A percentile compares a stretch with the other conserved stretches of the same genome.
Conservation (phyloP, 2,888 invertebrate genomes). For the Venusia cambrica region DNA sequence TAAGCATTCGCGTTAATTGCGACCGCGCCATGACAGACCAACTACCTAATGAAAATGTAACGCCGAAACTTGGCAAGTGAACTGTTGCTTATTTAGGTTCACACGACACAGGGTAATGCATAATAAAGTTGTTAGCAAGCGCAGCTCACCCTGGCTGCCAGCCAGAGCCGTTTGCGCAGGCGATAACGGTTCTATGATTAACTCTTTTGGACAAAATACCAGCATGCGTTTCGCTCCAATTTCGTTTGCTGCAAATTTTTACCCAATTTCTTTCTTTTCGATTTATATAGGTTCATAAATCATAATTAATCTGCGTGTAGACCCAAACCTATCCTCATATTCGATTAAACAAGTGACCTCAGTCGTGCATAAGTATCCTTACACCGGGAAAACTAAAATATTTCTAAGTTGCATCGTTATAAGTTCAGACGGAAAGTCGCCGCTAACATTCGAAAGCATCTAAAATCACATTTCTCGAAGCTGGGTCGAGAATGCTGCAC, state of each 20-base stretch:
- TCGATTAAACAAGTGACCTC: constrained; percentile 15
- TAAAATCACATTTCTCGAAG: constrained; percentile 33
- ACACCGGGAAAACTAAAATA: constrained; percentile 19
- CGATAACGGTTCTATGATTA: constrained; percentile 51
- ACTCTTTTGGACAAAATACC: constrained; percentile 32
- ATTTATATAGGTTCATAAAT: too few relatives aligned
- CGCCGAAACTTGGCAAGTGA: constrained; percentile 70
- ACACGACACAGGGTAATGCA: constrained; percentile 65
- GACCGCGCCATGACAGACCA: constrained; percentile 44
- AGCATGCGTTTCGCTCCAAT: constrained; percentile 12
- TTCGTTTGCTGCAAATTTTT: constrained; percentile 2
- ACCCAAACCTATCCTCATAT: constrained; percentile 3
- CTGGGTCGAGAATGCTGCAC: constrained; percentile 44
- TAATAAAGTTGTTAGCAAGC: constrained; percentile 70
- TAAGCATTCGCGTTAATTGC: constrained; percentile 38
- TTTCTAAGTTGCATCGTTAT: constrained; percentile 35
- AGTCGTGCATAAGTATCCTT: constrained; percentile 9
- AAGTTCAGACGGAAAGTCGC: constrained; percentile 30
- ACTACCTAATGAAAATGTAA: constrained; percentile 75
- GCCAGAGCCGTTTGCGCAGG: constrained; percentile 48
- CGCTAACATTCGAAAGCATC: constrained; percentile 17
- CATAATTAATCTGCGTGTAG: too few relatives aligned
- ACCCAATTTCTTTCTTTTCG: constrained; percentile 2
- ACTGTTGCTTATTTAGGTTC: constrained; percentile 70
- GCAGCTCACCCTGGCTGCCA: constrained; percentile 46